A percentile compares a stretch with the other conserved stretches of the same genome.
phyloP scores from a whole-genome alignment of 2,113 vertebrate species.

The Phrynosoma platyrhinos region DNA sequence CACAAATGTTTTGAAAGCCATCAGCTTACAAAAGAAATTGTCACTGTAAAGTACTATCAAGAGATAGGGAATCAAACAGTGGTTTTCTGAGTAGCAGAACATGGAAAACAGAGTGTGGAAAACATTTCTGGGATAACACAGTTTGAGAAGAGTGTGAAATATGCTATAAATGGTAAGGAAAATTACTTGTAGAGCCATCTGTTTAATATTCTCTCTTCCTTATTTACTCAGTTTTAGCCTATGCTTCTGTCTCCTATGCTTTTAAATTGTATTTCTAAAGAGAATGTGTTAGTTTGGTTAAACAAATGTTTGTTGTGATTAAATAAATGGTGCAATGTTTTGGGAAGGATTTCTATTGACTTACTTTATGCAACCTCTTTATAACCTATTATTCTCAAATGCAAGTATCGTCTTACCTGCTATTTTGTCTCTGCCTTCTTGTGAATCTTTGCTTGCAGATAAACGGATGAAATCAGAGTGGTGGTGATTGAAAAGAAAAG shows the following conservation, averaged over 20 bases:
- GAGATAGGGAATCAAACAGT: not conserved
- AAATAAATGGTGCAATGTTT: not conserved
- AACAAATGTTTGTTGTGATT: constrained; percentile 17
- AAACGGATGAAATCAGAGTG: constrained; percentile 50
- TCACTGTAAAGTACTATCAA: not conserved
- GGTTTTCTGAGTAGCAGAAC: not conserved
- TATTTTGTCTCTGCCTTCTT: constrained; percentile 9
- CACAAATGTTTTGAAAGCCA: no score
- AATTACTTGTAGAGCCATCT: not conserved
- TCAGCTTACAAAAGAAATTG: not conserved
- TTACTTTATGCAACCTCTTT: not conserved
- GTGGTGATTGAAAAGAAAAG: not conserved
- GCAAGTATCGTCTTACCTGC: constrained; percentile 55
- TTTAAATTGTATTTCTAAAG: constrained; percentile 4
- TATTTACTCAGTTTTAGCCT: not conserved
- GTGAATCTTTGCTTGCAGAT: constrained; percentile 34
- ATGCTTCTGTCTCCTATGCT: not conserved
- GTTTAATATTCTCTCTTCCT: not conserved
- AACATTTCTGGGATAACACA: not conserved
- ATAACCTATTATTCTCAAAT: not conserved
- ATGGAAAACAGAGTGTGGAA: not conserved
- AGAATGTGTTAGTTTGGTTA: not conserved
- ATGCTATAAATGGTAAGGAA: not conserved
- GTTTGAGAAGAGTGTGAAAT: not conserved
- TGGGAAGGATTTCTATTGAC: not conserved